A percentile compares a stretch with the other conserved stretches of the same genome.
These are phyloP conservation scores for Acrocephalus scirpaceus DNA, from an alignment of 2,797 vertebrate species.

Conservation along the genomic window DNA sequence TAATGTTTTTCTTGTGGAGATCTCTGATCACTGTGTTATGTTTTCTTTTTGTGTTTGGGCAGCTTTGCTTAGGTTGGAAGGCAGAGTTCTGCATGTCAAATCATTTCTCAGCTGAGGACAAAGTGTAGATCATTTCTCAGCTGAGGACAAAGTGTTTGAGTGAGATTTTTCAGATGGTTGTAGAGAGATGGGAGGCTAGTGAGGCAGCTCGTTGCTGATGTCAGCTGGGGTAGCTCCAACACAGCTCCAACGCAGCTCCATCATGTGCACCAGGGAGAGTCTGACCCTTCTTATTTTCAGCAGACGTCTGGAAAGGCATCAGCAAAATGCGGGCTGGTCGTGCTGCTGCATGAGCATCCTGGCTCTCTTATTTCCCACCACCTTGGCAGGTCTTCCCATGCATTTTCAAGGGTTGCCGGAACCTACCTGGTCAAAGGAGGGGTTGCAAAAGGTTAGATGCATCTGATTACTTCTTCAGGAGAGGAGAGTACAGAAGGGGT, in stretches of 20 bases:
- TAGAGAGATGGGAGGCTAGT: neutral
- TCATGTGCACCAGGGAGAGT: neutral
- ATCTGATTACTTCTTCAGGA: neutral
- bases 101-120: neutral
- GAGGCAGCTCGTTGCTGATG: neutral
- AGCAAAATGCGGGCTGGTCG: neutral
- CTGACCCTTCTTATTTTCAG: neutral
- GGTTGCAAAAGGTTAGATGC: neutral
- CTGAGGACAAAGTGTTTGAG: neutral
- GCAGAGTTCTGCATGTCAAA: neutral
- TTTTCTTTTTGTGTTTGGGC: neutral
- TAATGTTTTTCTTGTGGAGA: slow-evolving; percentile 53
- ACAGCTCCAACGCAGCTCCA: neutral
- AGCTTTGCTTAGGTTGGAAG: slow-evolving; percentile 13
- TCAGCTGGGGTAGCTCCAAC: neutral
- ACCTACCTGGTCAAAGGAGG: neutral
- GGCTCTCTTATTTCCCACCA: neutral
- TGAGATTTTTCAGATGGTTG: neutral
- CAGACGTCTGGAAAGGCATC: neutral
- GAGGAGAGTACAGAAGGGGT: neutral
- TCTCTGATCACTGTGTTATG: neutral
- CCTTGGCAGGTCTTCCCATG: neutral
- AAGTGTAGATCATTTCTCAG: slow-evolving; percentile 30
- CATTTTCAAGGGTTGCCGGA: neutral
- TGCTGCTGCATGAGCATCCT: fast-evolving